Evolutionary conservation across 2,797 vertebrate species (phyloP), one percentile per base, ranked within the genome.

Genomic region (Acanthurus tractus): DNA sequence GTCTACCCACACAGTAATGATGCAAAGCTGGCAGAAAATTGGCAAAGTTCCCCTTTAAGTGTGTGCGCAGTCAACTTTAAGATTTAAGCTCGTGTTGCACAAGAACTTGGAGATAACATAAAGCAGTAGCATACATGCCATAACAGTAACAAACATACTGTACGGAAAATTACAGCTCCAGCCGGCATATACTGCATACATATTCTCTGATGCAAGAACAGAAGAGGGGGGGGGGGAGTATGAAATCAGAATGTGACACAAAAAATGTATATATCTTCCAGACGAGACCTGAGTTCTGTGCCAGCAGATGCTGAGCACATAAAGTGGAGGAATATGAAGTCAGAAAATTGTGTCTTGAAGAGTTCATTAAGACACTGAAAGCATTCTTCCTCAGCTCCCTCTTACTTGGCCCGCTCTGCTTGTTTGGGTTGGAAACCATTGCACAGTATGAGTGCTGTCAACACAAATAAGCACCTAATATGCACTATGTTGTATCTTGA

Each of bases 391-490:
- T 79, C 63, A 74, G 69, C 62, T 48, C 62, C 64, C 65, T 76
- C 46, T 74, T 85, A 90, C 86, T 87, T 88, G 81, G 78, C 67
- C 17, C 45, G 74, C 62, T 69, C 66, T 84, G 53, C 36, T 52
- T 72, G 80, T 79, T 81, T 79, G 71, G 58, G 18, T 74, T 58
- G 52, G 65, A 34, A 85, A 70, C 64, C 79, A 46, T 36, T 66
- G 64, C 71, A 34, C 68, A 62, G 68, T 78, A 71, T 74, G 73
- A 83, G 68, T 56, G 65, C 86, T 84, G 86, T 92, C 89, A 81
- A 81, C 85, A 75, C 70, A 84, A 83, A 89, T 76, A 61, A 86
- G 70, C 69, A 61, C 50, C 52, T 79, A 76, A 80, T 80, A 83
- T 58, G 77, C 78, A 80, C 48, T 53, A 50, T 68, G 70, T 74